Evolutionary conservation across 2,797 vertebrate species (phyloP).

Genomic region (Loriculus beryllinus): DNA sequence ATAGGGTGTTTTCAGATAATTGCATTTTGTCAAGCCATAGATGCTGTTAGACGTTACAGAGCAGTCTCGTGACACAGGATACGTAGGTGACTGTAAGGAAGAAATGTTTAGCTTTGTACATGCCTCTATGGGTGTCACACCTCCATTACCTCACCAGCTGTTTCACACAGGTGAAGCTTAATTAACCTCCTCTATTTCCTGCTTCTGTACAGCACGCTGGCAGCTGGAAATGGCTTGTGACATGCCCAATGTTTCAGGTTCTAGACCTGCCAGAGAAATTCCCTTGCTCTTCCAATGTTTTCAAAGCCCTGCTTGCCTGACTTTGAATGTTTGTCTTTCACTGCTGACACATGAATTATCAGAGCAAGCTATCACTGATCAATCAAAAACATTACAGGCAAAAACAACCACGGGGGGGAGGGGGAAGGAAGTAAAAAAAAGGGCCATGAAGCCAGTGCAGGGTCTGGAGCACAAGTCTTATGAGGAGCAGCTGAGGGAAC

Average conservation of each 20-base stretch:
- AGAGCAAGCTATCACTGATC: background rate
- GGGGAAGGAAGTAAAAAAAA: background rate
- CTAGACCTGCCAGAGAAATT: background rate
- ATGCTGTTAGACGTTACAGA: background rate
- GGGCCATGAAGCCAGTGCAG: background rate
- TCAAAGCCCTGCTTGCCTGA: background rate
- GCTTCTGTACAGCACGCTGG: background rate
- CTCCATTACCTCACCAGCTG: background rate
- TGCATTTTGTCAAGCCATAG: background rate
- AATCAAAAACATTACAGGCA: background rate
- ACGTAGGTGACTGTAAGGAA: background rate
- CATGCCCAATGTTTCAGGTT: background rate
- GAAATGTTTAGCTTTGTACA: background rate
- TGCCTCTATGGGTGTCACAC: background rate
- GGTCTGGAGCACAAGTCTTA: background rate
- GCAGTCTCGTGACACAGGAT: background rate
- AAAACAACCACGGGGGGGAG: background rate
- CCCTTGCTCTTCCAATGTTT: background rate
- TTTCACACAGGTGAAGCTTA: background rate
- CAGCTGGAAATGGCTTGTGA: background rate
- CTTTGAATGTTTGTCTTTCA: background rate
- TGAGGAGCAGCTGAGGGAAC: background rate
- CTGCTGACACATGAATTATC: background rate
- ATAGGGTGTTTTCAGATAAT: background rate
- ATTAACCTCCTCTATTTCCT: background rate